Conservation (phyloP, 2,113 vertebrate species). For the Pituophis catenifer region DNA sequence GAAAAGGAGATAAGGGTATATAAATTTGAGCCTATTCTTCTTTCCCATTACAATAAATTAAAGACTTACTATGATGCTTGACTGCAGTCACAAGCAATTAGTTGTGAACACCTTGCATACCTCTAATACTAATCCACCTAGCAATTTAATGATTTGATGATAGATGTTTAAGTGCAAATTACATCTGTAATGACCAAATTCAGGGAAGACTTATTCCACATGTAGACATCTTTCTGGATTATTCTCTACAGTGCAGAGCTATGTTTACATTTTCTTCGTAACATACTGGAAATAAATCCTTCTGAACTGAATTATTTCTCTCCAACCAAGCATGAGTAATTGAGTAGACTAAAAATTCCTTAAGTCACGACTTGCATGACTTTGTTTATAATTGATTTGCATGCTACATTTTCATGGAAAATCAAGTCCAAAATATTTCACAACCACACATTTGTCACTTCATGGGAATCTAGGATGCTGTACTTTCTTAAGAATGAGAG, state of each 20-base stretch:
- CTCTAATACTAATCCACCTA: neutral
- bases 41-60: neutral
- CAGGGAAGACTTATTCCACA: neutral
- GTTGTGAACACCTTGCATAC: neutral
- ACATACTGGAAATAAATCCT: constrained; percentile 1
- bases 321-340: neutral
- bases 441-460: neutral
- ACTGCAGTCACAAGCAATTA: neutral
- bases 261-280: constrained; percentile 22
- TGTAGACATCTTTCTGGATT: constrained; percentile 20
- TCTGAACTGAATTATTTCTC: neutral
- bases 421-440: neutral
- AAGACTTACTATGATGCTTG: neutral
- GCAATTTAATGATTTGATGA: neutral
- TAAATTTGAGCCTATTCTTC: neutral
- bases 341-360: neutral
- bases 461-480: neutral
- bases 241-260: neutral
- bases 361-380: neutral
- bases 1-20: no score
- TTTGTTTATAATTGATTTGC: neutral
- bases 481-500: neutral
- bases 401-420: neutral
- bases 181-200: neutral
- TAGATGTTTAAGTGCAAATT: neutral